Evolutionary conservation across 2,797 vertebrate species (phyloP).

Genomic region (Pteronotus mesoamericanus): DNA sequence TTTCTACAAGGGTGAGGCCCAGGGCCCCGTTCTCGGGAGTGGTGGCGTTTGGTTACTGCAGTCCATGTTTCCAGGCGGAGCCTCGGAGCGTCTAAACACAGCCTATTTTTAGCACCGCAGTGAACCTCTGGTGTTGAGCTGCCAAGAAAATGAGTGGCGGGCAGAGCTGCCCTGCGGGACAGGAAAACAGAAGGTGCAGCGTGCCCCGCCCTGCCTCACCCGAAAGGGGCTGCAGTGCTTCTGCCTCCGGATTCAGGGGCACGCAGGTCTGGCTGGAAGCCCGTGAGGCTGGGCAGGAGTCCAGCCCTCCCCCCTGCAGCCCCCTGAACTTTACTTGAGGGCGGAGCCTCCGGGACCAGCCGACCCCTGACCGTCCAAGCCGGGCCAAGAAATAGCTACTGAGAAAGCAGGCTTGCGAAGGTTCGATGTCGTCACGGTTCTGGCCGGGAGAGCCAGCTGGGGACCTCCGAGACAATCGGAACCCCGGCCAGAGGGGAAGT

Average conservation of each 20-base stretch:
- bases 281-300: too few species aligned
- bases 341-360: neutral
- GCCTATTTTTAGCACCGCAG: constrained; percentile 62
- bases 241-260: neutral
- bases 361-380: neutral
- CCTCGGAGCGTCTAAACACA: neutral
- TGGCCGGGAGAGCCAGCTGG: neutral
- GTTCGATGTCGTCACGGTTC: neutral
- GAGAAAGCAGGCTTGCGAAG: neutral
- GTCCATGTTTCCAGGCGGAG: neutral
- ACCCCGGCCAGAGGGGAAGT: neutral
- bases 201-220: neutral
- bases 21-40: neutral
- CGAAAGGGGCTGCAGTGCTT: rapidly evolving
- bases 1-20: neutral
- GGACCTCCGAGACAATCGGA: neutral
- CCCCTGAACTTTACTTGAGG: neutral
- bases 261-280: neutral
- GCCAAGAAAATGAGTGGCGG: neutral
- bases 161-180: neutral
- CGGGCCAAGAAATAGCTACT: neutral
- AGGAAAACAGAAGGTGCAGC: neutral
- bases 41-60: neutral
- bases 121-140: neutral
- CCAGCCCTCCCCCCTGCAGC: too few species aligned